Evolutionary conservation across 2,797 vertebrate species (phyloP).

Genomic region (Yasuhikotakia modesta): DNA sequence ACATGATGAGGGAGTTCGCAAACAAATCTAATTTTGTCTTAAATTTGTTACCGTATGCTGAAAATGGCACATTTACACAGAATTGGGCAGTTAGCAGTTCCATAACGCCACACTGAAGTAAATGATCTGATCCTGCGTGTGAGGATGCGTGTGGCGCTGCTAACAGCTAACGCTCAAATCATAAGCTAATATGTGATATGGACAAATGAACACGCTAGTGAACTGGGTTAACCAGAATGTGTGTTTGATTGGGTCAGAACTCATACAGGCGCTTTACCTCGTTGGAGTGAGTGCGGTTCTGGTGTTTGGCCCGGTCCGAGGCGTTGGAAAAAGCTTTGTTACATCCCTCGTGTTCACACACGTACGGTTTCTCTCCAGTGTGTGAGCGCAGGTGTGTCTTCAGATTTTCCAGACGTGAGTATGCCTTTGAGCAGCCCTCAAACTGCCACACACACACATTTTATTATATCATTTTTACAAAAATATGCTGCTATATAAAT

Average conservation of each 20-base stretch:
- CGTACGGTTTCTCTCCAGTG: slow-evolving; percentile 96
- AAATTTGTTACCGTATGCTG: slow-evolving; percentile 51
- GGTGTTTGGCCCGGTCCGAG: slow-evolving; percentile 96
- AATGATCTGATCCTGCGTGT: slow-evolving; percentile 38
- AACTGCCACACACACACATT: slow-evolving; percentile 78
- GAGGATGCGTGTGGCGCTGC: slow-evolving; percentile 4
- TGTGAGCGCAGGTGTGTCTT: slow-evolving; percentile 98
- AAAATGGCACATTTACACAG: slow-evolving; percentile 57
- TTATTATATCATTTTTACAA: no score
- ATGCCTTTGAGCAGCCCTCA: slow-evolving; percentile 95
- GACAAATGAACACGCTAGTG: neutral
- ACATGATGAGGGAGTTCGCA: slow-evolving; percentile 53
- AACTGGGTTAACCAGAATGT: no score
- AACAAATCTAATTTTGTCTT: slow-evolving; percentile 58
- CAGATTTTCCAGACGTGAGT: slow-evolving; percentile 97
- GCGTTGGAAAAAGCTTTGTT: slow-evolving; percentile 98
- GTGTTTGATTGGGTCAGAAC: no score
- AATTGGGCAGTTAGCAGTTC: slow-evolving; percentile 50
- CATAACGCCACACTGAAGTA: slow-evolving; percentile 41
- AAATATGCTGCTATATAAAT: no score
- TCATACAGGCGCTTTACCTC: slow-evolving; percentile 66
- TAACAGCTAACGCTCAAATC: slow-evolving; percentile 5
- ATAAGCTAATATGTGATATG: neutral
- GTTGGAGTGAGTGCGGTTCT: slow-evolving; percentile 98
- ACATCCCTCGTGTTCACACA: slow-evolving; percentile 96